Percentiles rank a stretch among this genome's conserved stretches.
These are phyloP conservation scores for Carcharodon carcharias DNA, from an alignment of 2,797 vertebrate species.

Conservation along the genomic window DNA sequence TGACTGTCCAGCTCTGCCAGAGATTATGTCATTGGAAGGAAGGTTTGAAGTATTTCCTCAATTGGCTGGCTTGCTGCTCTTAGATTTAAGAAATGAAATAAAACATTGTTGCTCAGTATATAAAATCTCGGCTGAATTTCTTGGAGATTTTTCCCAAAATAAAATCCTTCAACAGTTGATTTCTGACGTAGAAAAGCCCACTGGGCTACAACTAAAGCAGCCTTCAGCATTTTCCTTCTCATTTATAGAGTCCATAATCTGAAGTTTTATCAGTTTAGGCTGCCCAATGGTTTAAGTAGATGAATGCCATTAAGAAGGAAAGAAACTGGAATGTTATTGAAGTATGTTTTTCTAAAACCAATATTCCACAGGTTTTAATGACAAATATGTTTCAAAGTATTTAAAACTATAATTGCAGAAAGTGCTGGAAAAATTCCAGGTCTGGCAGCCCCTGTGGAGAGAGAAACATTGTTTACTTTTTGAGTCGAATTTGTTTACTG, in stretches of 20 bases:
- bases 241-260: neutral
- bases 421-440: no score
- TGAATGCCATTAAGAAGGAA: neutral
- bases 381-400: neutral
- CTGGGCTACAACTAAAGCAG: neutral
- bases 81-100: neutral
- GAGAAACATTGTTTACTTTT: no score
- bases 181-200: neutral
- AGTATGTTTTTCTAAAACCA: neutral
- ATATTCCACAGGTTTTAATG: neutral
- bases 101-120: neutral
- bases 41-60: slow-evolving; percentile 2
- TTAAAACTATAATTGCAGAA: neutral
- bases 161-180: neutral
- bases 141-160: neutral
- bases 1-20: neutral
- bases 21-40: slow-evolving; percentile 19
- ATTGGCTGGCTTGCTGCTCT: neutral
- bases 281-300: neutral
- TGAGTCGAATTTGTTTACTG: no score
- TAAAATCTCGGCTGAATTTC: neutral
- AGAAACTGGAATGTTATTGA: neutral
- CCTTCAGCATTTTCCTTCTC: neutral
- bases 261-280: neutral
- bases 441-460: no score